Conservation (phyloP, 1,140 invertebrate species). For the Odontomachus brunneus region DNA sequence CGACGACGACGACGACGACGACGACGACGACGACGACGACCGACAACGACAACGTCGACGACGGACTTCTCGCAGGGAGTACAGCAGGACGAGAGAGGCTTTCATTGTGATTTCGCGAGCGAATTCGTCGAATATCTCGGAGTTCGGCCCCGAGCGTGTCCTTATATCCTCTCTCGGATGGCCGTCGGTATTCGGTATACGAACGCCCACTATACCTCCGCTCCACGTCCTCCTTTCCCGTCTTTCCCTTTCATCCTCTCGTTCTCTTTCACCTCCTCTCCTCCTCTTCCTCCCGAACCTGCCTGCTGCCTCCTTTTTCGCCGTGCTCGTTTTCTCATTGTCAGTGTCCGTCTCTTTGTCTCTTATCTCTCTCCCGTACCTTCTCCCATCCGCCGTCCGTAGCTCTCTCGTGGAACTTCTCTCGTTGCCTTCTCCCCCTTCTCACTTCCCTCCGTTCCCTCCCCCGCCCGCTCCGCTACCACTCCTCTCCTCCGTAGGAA, state of each 20-base stretch:
- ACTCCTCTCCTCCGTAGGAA: conserved; percentile 56
- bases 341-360: conserved; percentile 67
- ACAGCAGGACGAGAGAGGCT: conserved; percentile 23
- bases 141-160: conserved; percentile 58
- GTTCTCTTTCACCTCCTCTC: not conserved
- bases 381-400: conserved; percentile 50
- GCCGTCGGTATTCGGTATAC: conserved; percentile 61
- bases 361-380: conserved; percentile 49
- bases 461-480: conserved; percentile 6
- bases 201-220: conserved; percentile 58
- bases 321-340: conserved; percentile 69
- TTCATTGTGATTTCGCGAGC: conserved; percentile 55
- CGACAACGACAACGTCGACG: not conserved
- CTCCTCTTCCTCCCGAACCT: conserved; percentile 1
- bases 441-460: conserved; percentile 13
- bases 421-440: conserved; percentile 51
- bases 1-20: not conserved
- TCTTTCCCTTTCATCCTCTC: conserved; percentile 10
- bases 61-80: conserved; percentile 4
- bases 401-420: conserved; percentile 71
- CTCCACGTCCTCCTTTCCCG: conserved; percentile 3
- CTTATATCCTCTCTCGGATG: conserved; percentile 57
- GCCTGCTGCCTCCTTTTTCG: conserved; percentile 24
- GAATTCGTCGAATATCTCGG: conserved; percentile 64
- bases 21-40: not conserved